These are phyloP conservation scores for Drosophila pseudotakahashii DNA, from an alignment of 2,888 invertebrate species.

Conservation along the genomic window DNA sequence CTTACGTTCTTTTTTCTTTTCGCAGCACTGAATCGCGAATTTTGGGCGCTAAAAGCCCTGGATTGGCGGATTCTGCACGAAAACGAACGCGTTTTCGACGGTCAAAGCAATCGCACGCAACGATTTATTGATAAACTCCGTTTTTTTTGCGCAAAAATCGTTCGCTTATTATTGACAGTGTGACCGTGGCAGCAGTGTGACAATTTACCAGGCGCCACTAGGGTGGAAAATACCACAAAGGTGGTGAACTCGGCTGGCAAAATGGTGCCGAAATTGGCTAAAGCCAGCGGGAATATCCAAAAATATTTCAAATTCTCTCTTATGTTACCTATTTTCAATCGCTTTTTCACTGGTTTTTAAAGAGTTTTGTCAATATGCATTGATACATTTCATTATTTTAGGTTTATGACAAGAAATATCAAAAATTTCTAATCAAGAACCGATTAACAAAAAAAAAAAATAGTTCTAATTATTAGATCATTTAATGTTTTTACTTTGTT, in stretches of 20 bases:
- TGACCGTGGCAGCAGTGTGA: neutral
- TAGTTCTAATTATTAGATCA: too few relatives aligned
- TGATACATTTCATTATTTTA: neutral
- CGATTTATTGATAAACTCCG: slow-evolving; percentile 70
- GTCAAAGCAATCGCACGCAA: slow-evolving; percentile 43
- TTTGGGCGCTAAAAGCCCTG: slow-evolving; percentile 3
- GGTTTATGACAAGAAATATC: neutral
- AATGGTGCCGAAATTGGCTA: neutral
- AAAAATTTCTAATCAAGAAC: neutral
- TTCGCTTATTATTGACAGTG: slow-evolving; percentile 53
- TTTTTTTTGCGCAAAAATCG: slow-evolving; percentile 78
- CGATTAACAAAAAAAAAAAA: neutral
- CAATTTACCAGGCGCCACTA: neutral
- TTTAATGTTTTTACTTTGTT: too few relatives aligned
- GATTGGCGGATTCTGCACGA: slow-evolving; percentile 7
- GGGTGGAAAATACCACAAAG: neutral
- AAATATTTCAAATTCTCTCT: neutral
- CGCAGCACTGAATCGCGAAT: slow-evolving; percentile 24
- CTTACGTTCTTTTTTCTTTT: slow-evolving; percentile 44
- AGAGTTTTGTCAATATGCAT: too few relatives aligned
- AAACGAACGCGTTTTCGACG: slow-evolving; percentile 38
- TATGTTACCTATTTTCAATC: too few relatives aligned
- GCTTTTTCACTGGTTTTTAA: neutral
- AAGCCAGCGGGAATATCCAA: neutral
- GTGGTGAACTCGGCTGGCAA: neutral